Percentiles rank a stretch among this genome's conserved stretches.
These are phyloP conservation scores for Laothoe populi DNA, from an alignment of 2,888 invertebrate genomes.

Conservation along the genomic window DNA sequence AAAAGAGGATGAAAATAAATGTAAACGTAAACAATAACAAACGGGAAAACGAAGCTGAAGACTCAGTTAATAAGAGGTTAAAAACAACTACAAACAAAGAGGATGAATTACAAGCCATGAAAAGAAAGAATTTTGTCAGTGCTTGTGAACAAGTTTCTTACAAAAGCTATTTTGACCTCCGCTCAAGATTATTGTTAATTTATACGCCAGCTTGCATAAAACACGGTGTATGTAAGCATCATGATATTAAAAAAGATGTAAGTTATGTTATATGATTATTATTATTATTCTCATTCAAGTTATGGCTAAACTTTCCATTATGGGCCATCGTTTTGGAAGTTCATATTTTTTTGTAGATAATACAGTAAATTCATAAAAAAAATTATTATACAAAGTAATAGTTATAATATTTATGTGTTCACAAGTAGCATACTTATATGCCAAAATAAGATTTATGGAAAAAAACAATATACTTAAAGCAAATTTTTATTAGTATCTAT, in stretches of 20 bases:
- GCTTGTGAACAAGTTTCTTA: conserved; percentile 71
- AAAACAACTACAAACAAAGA: conserved; percentile 46
- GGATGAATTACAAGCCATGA: conserved; percentile 51
- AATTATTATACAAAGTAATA: too few species aligned
- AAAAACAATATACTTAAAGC: too few species aligned
- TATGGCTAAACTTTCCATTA: too few species aligned
- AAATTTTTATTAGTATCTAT: too few species aligned
- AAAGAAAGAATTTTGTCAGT: conserved; percentile 66
- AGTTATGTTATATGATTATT: too few species aligned
- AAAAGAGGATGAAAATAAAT: conserved; percentile 5
- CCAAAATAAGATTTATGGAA: too few species aligned
- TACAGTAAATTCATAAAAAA: too few species aligned
- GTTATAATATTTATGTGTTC: too few species aligned
- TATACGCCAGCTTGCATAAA: conserved; percentile 63
- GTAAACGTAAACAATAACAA: neutral
- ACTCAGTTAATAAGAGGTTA: conserved; percentile 46
- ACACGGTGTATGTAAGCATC: conserved; percentile 54
- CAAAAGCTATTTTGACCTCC: conserved; percentile 59
- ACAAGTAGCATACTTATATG: too few species aligned
- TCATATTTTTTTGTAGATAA: too few species aligned
- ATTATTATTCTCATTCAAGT: neutral
- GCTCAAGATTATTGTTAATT: conserved; percentile 57
- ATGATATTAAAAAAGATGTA: conserved; percentile 48
- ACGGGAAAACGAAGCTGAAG: conserved; percentile 8
- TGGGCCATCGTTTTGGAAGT: too few species aligned